Conservation (phyloP, 2,888 invertebrate genomes). For the Trichogramma dendrolimi region DNA sequence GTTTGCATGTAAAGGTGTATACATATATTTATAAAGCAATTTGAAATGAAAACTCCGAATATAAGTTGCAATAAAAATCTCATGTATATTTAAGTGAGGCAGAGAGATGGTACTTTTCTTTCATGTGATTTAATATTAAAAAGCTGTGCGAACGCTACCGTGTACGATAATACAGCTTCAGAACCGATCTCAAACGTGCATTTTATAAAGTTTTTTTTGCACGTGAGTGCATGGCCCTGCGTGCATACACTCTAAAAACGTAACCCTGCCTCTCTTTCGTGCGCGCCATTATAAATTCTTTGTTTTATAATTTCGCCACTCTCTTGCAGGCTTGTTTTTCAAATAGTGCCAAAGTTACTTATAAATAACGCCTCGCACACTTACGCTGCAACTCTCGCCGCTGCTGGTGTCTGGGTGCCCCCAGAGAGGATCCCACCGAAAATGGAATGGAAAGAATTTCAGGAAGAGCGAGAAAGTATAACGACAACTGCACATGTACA, state of each 20-base stretch:
- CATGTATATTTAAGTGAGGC: conserved; percentile 13
- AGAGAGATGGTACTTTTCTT: conserved; percentile 7
- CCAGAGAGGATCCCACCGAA: conserved; percentile 3
- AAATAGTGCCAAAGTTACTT: background rate
- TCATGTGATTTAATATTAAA: conserved; percentile 20
- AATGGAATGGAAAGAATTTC: conserved; percentile 3
- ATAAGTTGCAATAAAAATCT: background rate
- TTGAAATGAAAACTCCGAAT: background rate
- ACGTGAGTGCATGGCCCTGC: background rate
- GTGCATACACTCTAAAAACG: background rate
- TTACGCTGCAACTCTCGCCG: background rate
- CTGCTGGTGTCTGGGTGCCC: conserved; percentile 13
- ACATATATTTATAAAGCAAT: no score
- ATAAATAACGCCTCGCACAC: background rate
- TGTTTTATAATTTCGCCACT: conserved; percentile 21
- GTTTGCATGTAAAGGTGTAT: no score
- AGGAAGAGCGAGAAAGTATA: background rate
- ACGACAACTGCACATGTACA: no score
- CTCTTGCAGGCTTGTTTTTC: background rate
- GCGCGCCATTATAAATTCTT: conserved; percentile 17
- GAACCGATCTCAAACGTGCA: conserved; percentile 1
- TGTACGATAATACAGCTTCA: background rate
- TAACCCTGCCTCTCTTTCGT: background rate
- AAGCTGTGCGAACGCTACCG: background rate
- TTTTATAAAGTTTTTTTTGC: conserved; percentile 1